Conservation (phyloP, 2,797 vertebrate species). For the Glossophaga mutica region DNA sequence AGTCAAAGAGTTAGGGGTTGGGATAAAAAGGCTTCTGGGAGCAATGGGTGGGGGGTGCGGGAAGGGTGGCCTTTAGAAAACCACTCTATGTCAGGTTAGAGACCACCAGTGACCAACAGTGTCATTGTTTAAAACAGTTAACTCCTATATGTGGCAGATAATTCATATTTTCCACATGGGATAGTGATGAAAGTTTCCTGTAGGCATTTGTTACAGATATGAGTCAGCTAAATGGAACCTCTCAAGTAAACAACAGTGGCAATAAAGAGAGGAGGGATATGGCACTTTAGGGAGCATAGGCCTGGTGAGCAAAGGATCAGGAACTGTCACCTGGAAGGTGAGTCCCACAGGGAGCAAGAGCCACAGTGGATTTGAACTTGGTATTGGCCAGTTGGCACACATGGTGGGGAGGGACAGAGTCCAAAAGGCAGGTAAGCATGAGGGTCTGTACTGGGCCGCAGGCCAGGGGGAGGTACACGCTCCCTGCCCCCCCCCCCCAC, state of each 20-base stretch:
- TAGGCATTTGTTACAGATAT: neutral
- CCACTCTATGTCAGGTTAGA: neutral
- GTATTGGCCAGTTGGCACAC: neutral
- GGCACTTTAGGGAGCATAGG: neutral
- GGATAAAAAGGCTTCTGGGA: neutral
- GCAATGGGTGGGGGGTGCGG: too few species aligned
- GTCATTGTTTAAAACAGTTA: neutral
- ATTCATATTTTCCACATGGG: neutral
- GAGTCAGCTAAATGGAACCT: slow-evolving; percentile 11
- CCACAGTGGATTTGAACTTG: neutral
- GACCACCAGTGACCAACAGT: neutral
- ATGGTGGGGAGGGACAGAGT: neutral
- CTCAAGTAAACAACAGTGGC: neutral
- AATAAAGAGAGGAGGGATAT: neutral
- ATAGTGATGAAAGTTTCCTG: neutral
- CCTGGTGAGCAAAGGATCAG: neutral
- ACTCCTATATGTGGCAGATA: neutral
- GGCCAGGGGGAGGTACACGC: neutral
- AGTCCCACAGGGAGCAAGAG: neutral
- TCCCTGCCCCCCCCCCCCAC: neutral
- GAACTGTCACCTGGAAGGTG: neutral
- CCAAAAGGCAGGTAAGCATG: neutral
- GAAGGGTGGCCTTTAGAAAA: neutral
- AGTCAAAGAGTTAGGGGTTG: neutral
- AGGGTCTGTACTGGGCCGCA: neutral